Percentiles rank a stretch among this genome's conserved stretches.
Conservation (phyloP, 64 coral and sea anemone genomes). For the Acropora yongei region DNA sequence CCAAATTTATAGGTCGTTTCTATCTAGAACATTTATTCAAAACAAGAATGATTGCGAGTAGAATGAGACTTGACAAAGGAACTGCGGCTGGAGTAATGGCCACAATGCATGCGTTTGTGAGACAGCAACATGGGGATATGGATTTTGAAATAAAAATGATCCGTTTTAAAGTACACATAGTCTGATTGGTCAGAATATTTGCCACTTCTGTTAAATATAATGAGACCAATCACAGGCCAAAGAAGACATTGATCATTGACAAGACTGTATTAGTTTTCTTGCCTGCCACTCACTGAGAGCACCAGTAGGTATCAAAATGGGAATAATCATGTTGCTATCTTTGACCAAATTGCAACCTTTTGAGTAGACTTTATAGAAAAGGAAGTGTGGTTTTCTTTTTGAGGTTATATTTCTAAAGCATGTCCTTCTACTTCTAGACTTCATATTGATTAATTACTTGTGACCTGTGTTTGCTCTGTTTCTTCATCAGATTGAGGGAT, state of each 20-base stretch:
- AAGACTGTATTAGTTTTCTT: slow-evolving; percentile 15
- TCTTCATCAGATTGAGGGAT: slow-evolving; percentile 22
- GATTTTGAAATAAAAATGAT: slow-evolving; percentile 17
- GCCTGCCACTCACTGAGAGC: background rate
- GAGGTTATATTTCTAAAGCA: slow-evolving; percentile 17
- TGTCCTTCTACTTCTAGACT: slow-evolving; percentile 10
- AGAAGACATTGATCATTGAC: background rate
- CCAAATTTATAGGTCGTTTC: slow-evolving; percentile 47
- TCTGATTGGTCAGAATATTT: slow-evolving; percentile 9
- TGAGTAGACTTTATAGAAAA: slow-evolving; percentile 8
- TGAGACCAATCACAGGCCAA: slow-evolving; percentile 8
- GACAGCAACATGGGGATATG: slow-evolving; percentile 7
- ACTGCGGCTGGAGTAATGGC: slow-evolving; percentile 6
- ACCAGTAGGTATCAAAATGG: slow-evolving; percentile 9
- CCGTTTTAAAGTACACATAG: slow-evolving; percentile 5
- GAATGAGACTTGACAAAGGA: slow-evolving; percentile 20
- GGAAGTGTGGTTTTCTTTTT: slow-evolving; percentile 17
- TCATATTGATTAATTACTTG: background rate
- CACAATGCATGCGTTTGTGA: slow-evolving; percentile 9
- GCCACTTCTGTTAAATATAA: slow-evolving; percentile 11
- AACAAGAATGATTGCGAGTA: slow-evolving; percentile 52
- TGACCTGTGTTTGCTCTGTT: background rate
- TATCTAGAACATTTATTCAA: slow-evolving; percentile 72
- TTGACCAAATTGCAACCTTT: slow-evolving; percentile 9
- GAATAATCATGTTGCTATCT: slow-evolving; percentile 14